Base-by-base conservation (phyloP, 2,797 vertebrate species). In the Rachycentron canadum region DNA sequence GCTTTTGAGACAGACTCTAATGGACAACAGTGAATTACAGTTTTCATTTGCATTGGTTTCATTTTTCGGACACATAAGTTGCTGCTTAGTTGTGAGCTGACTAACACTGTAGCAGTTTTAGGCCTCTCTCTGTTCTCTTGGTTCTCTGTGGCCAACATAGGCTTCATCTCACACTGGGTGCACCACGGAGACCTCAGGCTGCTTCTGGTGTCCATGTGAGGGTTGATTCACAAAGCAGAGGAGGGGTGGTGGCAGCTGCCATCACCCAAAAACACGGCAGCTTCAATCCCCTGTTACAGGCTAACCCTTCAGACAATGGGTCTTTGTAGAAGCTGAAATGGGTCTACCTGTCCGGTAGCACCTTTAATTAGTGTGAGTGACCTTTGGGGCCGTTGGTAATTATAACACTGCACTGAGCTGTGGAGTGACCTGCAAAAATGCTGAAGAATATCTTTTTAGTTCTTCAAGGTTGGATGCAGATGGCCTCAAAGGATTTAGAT, bases 341-440 rank as follows among this genome's bases (percentile, higher is more conserved):
- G 59, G 9, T 58, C 30, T 68, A 86, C 86, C 77, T 92, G 83
- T 92, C 88, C 21, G 47, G 78, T 88, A 78, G 84, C 91, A 91
- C 85, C 83, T 90, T 79, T 89, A 90, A 93, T 94, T 88, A 92
- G 72, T 80, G 67, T 57, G 41, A 40, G 36, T 84, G 88, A 90
- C 90, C 89, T 85, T 63, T 40, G 28, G 59, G 91, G 79, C 65
- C 73, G 68, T 11, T 55, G 62, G 78, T 87, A 87, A 92, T 90
- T 84, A 88, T 56, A 79, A 69, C 81, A 82, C 69, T 82, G 79
- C 84, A 76, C 80, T 87, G 86, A 69, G 87, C 80, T 63, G 79
- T 65, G 55, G 60, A 88, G 68, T 65, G 85, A 89, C 64, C 74
- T 7, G 21, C 25, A 77, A 78, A 64, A 68, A 63, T 28, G 25